Conservation (phyloP, 1,140 invertebrate genomes). For the Formica exsecta region DNA sequence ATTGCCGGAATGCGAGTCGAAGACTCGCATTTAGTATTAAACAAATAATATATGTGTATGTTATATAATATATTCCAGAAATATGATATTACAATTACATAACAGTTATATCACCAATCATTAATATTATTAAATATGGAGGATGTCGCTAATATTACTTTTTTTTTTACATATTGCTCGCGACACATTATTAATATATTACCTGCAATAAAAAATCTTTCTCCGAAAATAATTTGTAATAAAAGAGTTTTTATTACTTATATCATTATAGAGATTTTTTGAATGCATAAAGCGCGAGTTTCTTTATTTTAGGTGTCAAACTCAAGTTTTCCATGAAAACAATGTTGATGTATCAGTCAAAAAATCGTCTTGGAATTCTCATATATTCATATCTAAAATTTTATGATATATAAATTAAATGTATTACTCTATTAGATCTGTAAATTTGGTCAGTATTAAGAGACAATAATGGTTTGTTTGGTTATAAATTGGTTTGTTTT, state of each 20-base stretch:
- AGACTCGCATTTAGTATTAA: no score
- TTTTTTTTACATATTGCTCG: neutral
- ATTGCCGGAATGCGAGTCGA: neutral
- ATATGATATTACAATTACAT: neutral
- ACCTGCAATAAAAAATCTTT: neutral
- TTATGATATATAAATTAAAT: no score
- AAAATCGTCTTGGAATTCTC: no score
- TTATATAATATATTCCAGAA: neutral
- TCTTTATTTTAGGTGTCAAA: neutral
- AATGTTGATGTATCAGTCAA: neutral
- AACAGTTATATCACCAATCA: neutral
- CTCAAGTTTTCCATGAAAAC: neutral
- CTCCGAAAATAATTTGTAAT: neutral
- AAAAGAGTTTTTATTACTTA: neutral
- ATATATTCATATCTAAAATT: no score
- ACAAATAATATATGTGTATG: neutral
- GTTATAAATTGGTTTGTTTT: slow-evolving; percentile 17
- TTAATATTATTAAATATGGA: neutral
- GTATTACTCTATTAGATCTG: no score
- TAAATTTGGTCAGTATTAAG: no score
- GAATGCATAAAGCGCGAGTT: neutral
- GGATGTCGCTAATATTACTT: neutral
- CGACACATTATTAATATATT: neutral
- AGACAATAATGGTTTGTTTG: neutral
- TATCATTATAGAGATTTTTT: neutral